Conservation (phyloP, 2,888 invertebrate species). For the Epinotia demarniana region DNA sequence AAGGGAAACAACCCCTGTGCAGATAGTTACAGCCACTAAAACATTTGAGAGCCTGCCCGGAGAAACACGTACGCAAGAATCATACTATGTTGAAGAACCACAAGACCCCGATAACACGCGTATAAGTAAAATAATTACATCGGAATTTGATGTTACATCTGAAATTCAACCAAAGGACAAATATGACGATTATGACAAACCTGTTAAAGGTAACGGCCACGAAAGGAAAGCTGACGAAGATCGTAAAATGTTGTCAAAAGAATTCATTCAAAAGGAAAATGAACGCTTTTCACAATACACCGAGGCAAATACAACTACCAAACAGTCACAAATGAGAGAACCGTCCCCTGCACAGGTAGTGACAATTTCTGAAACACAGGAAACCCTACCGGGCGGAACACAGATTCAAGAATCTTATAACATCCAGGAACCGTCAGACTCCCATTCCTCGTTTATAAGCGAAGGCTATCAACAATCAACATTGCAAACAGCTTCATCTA, state of each 20-base stretch:
- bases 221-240: constrained; percentile 46
- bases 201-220: constrained; percentile 39
- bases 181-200: constrained; percentile 40
- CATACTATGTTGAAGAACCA: constrained; percentile 62
- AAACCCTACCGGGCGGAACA: constrained; percentile 51
- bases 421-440: constrained; percentile 63
- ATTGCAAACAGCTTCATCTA: constrained; percentile 59
- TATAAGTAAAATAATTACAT: constrained; percentile 42
- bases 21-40: constrained; percentile 55
- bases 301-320: constrained; percentile 44
- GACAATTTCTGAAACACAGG: constrained; percentile 55
- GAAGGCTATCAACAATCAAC: constrained; percentile 60
- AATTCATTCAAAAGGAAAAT: constrained; percentile 66
- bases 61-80: constrained; percentile 49
- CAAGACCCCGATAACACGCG: constrained; percentile 51
- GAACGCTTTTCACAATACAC: constrained; percentile 49
- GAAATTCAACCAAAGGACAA: background rate
- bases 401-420: constrained; percentile 53
- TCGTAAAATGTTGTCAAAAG: constrained; percentile 56
- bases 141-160: background rate
- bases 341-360: constrained; percentile 54
- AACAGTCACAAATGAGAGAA: constrained; percentile 51
- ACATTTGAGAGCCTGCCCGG: constrained; percentile 53
- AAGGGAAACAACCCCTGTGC: constrained; percentile 55
- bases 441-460: constrained; percentile 45